These are phyloP conservation scores for Actinia equina DNA, from an alignment of 64 coral and sea anemone genomes.

Conservation along the genomic window DNA sequence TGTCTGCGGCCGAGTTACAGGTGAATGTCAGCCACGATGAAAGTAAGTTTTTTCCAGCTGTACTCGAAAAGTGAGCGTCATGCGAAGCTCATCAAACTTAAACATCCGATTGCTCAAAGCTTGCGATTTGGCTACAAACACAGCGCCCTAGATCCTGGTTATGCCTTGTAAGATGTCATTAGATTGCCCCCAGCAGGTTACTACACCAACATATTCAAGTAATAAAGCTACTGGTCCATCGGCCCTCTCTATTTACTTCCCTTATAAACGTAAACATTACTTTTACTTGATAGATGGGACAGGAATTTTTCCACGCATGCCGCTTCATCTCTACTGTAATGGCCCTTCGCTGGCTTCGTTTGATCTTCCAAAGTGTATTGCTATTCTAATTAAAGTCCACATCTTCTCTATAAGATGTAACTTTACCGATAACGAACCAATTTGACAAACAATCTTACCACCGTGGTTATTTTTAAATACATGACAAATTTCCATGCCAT, in stretches of 20 bases:
- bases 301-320: not conserved
- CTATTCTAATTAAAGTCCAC: conserved; percentile 8
- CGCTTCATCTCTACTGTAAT: not conserved
- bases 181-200: not conserved
- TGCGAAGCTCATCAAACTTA: not conserved
- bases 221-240: not conserved
- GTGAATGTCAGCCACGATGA: not conserved
- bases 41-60: not conserved
- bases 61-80: not conserved
- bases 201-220: not conserved
- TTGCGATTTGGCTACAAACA: not conserved
- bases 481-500: not conserved
- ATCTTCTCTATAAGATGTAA: not conserved
- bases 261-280: not conserved
- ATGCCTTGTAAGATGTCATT: not conserved
- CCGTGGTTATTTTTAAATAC: not conserved
- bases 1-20: not conserved
- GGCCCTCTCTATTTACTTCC: not conserved
- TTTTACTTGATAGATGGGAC: not conserved
- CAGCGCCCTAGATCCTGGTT: not conserved
- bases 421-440: not conserved
- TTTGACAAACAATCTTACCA: not conserved
- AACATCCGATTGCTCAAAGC: conserved; percentile 14
- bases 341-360: not conserved
- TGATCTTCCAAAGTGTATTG: not conserved